These are phyloP conservation scores for Pycnomerus fuliginosus DNA, from an alignment of 2,888 invertebrate species.

Conservation along the genomic window DNA sequence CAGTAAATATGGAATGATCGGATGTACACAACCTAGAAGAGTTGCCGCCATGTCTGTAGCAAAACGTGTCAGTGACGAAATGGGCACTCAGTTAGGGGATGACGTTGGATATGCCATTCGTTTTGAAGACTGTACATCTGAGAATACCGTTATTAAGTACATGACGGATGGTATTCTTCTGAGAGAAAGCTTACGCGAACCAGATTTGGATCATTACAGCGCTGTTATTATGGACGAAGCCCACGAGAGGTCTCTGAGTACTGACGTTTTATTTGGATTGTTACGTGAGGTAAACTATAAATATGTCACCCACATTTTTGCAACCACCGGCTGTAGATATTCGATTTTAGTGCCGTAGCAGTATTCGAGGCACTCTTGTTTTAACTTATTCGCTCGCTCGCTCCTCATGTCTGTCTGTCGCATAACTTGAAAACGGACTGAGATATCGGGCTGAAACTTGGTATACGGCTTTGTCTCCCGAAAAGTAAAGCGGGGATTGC, in stretches of 20 bases:
- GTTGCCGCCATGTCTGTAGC: conserved; percentile 99
- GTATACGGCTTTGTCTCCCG: too few species aligned
- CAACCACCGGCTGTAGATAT: too few species aligned
- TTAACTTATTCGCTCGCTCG: too few species aligned
- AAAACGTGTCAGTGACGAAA: conserved; percentile 97
- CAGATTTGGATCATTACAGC: conserved; percentile 95
- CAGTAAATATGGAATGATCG: conserved; percentile 83
- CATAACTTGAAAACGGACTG: too few species aligned
- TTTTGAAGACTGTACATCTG: conserved; percentile 98
- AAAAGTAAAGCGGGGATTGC: too few species aligned
- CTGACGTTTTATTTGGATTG: conserved; percentile 96
- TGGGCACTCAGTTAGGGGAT: conserved; percentile 83
- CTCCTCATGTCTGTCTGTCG: too few species aligned
- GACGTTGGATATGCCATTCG: conserved; percentile 99
- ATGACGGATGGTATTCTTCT: conserved; percentile 99
- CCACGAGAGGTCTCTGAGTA: conserved; percentile 96
- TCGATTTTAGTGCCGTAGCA: too few species aligned
- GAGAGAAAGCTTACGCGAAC: conserved; percentile 92
- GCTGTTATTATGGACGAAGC: conserved; percentile 99
- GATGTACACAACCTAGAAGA: conserved; percentile 96
- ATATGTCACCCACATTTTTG: too few species aligned
- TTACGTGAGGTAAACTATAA: conserved; percentile 64
- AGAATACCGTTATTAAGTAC: conserved; percentile 92
- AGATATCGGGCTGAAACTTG: too few species aligned
- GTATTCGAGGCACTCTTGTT: too few species aligned